These are phyloP conservation scores for Pseudochaenichthys georgianus DNA, from an alignment of 2,797 vertebrate species.

Conservation along the genomic window DNA sequence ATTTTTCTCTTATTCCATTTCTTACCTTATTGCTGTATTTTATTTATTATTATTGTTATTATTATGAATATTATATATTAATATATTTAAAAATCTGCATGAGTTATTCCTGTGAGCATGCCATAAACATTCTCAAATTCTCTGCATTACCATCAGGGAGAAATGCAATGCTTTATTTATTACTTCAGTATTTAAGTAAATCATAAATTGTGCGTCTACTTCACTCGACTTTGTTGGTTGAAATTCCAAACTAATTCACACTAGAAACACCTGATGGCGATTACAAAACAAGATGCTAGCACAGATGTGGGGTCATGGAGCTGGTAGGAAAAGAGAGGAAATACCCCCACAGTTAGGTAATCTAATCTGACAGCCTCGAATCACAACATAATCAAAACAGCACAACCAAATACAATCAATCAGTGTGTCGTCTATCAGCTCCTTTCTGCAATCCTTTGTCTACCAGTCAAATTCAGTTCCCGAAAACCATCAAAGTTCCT, in stretches of 20 bases:
- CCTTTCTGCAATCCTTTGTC: slow-evolving; percentile 24
- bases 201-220: slow-evolving; percentile 12
- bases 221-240: background rate
- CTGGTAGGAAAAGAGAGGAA: background rate
- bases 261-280: background rate
- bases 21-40: background rate
- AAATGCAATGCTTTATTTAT: slow-evolving; percentile 20
- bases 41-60: background rate
- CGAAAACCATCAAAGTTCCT: slow-evolving; percentile 8
- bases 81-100: too few relatives aligned
- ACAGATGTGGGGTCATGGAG: background rate
- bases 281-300: background rate
- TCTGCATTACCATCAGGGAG: slow-evolving; percentile 12
- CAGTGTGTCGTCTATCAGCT: slow-evolving; percentile 3
- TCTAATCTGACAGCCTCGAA: background rate
- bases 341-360: background rate
- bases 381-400: background rate
- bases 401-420: slow-evolving; percentile 7
- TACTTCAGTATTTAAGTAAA: slow-evolving; percentile 5
- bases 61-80: background rate
- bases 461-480: slow-evolving; percentile 34
- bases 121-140: background rate
- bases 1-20: background rate
- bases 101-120: too few relatives aligned
- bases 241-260: background rate